phyloP scores from a whole-genome alignment of 2,113 vertebrate species.

The Acanthochromis polyacanthus region DNA sequence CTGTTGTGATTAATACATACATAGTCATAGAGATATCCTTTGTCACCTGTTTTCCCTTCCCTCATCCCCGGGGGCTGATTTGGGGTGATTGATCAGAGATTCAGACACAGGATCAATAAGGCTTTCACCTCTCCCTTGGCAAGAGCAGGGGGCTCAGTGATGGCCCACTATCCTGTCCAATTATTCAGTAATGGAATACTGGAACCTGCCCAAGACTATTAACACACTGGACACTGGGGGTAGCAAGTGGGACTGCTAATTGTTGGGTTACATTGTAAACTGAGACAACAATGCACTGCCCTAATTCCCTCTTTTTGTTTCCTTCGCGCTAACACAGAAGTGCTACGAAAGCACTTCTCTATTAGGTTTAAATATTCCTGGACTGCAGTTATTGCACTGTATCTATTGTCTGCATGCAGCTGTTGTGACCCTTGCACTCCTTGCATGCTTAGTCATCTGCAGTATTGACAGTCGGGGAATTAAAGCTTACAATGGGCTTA shows the following conservation, averaged over 20 bases:
- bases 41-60: conserved; percentile 69
- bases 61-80: conserved; percentile 76
- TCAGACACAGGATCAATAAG: conserved; percentile 81
- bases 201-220: conserved; percentile 78
- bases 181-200: conserved; percentile 82
- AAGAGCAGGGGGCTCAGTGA: conserved; percentile 71
- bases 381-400: conserved; percentile 6
- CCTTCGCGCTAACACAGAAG: conserved; percentile 26
- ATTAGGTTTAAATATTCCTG: conserved; percentile 26
- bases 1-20: conserved; percentile 71
- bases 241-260: conserved; percentile 68
- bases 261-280: conserved; percentile 74
- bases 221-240: conserved; percentile 71
- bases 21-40: conserved; percentile 76
- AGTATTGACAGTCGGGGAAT: conserved; percentile 58
- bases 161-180: conserved; percentile 78
- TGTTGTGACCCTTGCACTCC: conserved; percentile 48
- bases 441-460: conserved; percentile 20
- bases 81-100: conserved; percentile 82
- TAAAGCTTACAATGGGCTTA: conserved; percentile 53
- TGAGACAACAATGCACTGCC: conserved; percentile 65
- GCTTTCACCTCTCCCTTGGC: conserved; percentile 79
- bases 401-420: conserved; percentile 38
- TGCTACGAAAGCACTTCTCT: conserved; percentile 40
- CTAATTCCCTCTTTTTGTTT: conserved; percentile 57